A percentile compares a stretch with the other conserved stretches of the same genome.
phyloP scores from a whole-genome alignment of 1,140 invertebrate genomes.

The Cardiocondyla obscurior region DNA sequence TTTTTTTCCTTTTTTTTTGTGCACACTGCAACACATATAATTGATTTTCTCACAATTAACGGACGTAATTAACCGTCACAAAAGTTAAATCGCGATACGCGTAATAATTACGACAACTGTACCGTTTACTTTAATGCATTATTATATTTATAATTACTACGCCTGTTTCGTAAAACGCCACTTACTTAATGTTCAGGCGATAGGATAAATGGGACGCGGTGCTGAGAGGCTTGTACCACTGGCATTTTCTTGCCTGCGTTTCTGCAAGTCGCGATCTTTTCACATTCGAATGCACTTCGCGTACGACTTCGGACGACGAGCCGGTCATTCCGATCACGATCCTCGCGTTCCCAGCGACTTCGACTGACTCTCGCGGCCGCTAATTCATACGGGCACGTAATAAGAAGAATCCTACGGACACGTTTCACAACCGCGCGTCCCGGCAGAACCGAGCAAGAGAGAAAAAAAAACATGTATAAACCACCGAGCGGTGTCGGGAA shows the following conservation, averaged over 20 bases:
- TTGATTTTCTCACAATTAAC: background rate
- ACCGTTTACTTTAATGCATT: background rate
- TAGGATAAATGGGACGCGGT: background rate
- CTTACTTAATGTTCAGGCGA: no score
- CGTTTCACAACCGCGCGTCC: background rate
- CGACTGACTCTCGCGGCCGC: background rate
- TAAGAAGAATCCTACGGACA: background rate
- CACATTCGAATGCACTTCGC: background rate
- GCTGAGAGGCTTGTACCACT: no score
- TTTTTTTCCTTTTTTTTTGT: no score
- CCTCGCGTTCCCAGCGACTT: background rate
- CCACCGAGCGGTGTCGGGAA: background rate
- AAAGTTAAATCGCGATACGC: background rate
- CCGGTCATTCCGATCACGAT: background rate
- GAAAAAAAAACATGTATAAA: background rate
- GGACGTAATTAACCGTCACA: background rate
- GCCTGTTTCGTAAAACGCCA: no score
- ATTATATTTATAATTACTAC: no score
- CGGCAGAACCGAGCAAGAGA: background rate
- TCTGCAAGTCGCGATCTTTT: background rate
- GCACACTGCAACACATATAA: background rate
- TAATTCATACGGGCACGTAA: constrained; percentile 29
- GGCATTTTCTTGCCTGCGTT: background rate
- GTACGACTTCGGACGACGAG: background rate
- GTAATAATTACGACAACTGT: background rate